Evolutionary conservation across 2,888 invertebrate genomes (phyloP), one percentile per base, ranked within the genome.

Genomic region (Himalopsyche japonica): DNA sequence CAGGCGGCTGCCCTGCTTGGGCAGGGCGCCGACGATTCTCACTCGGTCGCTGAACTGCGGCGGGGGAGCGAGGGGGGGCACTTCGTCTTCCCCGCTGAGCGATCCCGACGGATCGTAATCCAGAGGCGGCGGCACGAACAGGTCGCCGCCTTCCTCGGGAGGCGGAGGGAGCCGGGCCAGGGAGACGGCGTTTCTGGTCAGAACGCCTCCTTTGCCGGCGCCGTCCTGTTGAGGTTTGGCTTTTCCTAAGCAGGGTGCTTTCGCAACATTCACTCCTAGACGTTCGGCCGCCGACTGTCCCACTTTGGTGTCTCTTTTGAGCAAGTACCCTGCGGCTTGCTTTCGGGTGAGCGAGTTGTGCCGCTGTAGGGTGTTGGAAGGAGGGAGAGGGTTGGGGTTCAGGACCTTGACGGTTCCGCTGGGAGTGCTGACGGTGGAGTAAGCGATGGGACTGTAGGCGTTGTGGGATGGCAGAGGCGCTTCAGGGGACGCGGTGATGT

Each of bases 41-140:
- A 96, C 97, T 88, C 95, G 93, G 91, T 97, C 97, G 90, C 96
- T 97, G 92, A 98, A 98, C 91, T 98, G 97, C 57, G 97, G 97
- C 49, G 97, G 98, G 57, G 97, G 97, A 32, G 97, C 97, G 87
- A 96, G 92, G 20, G 97, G 90, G 20, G 87, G 86, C 83, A 89
- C 89, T n/a, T 87, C 84, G 89, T 88, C 85, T 76, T 89, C 89
- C 86, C 89, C 89, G 76, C 91, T 91, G 78, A 89, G 89, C 4
- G 88, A 87, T 30, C 90, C 90, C 1, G 89, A 89, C 6, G 89
- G 89, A 80, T 92, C 92, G 88, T 94, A 94, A 88, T 94, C 94
- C 0, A 93, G 93, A 5, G 93, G 93, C 0, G 94, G 94, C 0
- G 94, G 94, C 3, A 94, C 92, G 10, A 93, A 93, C 84, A 94